Conservation (phyloP, 2,797 vertebrate species). For the Mionectes olivaceus region DNA sequence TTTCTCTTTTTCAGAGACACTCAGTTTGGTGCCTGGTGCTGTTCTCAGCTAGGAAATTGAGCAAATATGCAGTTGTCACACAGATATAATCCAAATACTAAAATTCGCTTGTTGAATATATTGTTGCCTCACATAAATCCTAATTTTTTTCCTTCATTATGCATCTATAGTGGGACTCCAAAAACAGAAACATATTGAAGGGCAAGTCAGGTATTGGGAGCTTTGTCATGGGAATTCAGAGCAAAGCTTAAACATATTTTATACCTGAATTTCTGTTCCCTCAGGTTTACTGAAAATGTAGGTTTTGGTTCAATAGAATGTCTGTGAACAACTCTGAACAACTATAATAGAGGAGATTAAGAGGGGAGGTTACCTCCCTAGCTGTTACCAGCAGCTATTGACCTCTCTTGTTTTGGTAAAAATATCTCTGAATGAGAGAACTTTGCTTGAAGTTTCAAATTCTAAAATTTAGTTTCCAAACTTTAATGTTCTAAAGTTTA, state of each 20-base stretch:
- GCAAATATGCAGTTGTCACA: background rate
- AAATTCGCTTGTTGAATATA: background rate
- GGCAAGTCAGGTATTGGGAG: background rate
- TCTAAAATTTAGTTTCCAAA: background rate
- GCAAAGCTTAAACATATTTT: background rate
- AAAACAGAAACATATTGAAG: background rate
- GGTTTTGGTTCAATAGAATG: background rate
- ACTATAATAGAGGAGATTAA: background rate
- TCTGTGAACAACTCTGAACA: background rate
- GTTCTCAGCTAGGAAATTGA: background rate
- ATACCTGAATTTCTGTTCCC: constrained; percentile 3
- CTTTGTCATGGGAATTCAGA: constrained; percentile 7
- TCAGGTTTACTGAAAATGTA: background rate
- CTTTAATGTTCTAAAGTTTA: background rate
- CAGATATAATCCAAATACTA: background rate
- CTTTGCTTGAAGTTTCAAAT: background rate
- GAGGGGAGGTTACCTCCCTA: background rate
- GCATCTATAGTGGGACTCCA: background rate
- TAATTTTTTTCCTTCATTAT: background rate
- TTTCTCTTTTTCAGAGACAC: background rate
- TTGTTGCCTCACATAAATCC: background rate
- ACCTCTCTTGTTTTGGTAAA: background rate
- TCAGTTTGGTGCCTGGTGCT: background rate
- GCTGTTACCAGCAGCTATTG: background rate
- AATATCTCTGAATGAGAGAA: background rate